Percentiles rank a stretch among this genome's conserved stretches.
These are phyloP conservation scores for Protonemura montana DNA, from an alignment of 2,888 invertebrate genomes.

Conservation along the genomic window DNA sequence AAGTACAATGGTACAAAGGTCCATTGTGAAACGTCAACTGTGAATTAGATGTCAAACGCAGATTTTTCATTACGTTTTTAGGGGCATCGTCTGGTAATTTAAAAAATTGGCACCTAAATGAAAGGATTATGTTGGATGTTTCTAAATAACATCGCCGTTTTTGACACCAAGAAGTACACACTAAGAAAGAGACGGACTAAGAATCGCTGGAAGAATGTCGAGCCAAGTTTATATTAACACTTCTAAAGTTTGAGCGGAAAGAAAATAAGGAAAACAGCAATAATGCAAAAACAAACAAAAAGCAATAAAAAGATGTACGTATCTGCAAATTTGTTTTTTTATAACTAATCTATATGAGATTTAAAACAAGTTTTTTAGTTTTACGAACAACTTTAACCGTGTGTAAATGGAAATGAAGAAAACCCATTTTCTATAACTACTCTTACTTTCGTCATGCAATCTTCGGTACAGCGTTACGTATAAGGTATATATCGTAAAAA, in stretches of 20 bases:
- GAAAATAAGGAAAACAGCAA: not conserved
- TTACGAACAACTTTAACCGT: conserved; percentile 1
- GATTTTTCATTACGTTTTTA: not conserved
- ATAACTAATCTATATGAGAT: not conserved
- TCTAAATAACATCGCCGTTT: not conserved
- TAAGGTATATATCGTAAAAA: conserved; percentile 21
- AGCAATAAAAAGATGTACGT: not conserved
- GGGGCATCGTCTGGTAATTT: not conserved
- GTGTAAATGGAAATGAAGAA: conserved; percentile 25
- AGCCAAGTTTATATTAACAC: not conserved
- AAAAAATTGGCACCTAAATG: not conserved
- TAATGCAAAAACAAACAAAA: not conserved
- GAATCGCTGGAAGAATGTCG: not conserved
- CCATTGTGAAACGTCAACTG: not conserved
- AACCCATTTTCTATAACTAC: conserved; percentile 29
- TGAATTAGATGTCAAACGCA: not conserved
- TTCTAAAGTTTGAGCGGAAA: not conserved
- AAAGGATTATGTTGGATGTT: not conserved
- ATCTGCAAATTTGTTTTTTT: conserved; percentile 4
- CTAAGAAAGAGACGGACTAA: not conserved
- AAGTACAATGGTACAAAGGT: conserved; percentile 4
- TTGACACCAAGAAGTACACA: not conserved
- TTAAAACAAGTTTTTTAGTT: not conserved
- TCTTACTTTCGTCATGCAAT: not conserved
- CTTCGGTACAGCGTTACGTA: not conserved